phyloP scores from a whole-genome alignment of 2,113 vertebrate genomes.

The Lynx canadensis region DNA sequence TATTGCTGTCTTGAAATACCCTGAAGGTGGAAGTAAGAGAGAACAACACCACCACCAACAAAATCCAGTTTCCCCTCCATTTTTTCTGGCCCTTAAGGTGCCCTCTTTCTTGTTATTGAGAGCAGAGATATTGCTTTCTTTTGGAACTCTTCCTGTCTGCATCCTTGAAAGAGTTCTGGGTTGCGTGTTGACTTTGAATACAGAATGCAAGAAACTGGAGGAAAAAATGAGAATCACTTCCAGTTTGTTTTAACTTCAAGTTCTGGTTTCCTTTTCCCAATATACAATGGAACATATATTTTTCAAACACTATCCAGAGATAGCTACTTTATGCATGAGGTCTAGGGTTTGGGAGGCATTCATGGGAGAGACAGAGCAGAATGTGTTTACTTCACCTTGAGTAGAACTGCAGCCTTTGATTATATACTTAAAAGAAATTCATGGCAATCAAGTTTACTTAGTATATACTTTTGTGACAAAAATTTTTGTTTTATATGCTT shows the following conservation, averaged over 20 bases:
- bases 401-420: not conserved
- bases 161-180: not conserved
- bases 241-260: not conserved
- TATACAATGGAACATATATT: not conserved
- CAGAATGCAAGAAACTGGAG: not conserved
- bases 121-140: not conserved
- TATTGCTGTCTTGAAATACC: not conserved
- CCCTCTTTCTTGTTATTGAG: not conserved
- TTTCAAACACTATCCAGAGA: not conserved
- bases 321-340: not conserved
- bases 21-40: not conserved
- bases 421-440: not conserved
- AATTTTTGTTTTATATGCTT: not conserved
- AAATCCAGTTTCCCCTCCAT: not conserved
- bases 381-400: not conserved
- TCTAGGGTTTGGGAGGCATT: not conserved
- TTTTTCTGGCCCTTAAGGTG: not conserved
- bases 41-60: not conserved
- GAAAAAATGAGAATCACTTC: not conserved
- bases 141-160: not conserved
- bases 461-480: not conserved
- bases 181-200: not conserved
- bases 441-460: not conserved
- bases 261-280: not conserved
- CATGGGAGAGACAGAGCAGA: too few relatives aligned